phyloP scores from a whole-genome alignment of 2,113 vertebrate species.

The Microtus pennsylvanicus region DNA sequence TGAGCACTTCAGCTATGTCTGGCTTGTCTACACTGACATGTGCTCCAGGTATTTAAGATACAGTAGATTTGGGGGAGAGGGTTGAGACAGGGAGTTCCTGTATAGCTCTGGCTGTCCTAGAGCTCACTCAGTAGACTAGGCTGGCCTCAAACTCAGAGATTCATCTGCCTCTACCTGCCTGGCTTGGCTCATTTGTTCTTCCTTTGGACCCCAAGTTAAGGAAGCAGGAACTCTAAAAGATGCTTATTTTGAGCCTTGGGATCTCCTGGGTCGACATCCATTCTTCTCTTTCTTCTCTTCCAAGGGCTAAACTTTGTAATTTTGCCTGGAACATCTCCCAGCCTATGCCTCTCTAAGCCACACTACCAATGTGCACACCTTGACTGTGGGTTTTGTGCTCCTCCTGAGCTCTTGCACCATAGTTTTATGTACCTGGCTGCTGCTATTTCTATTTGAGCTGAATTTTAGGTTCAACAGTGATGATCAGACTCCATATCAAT shows the following conservation, averaged over 20 bases:
- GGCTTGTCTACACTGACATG: neutral
- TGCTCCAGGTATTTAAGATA: neutral
- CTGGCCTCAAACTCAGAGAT: too few relatives aligned
- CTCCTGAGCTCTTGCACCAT: neutral
- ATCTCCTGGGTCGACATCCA: neutral
- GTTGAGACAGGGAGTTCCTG: too few relatives aligned
- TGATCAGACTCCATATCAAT: neutral
- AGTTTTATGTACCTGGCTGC: neutral
- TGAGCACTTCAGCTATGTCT: neutral
- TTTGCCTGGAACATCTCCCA: neutral
- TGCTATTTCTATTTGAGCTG: neutral
- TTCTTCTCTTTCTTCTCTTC: neutral
- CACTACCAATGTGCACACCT: neutral
- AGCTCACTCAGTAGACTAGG: too few relatives aligned
- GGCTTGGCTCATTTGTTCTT: neutral
- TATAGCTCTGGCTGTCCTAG: too few relatives aligned
- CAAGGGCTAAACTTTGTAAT: neutral
- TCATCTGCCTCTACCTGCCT: neutral
- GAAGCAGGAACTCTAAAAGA: neutral
- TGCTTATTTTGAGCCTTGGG: neutral
- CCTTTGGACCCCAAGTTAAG: neutral
- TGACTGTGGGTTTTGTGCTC: neutral
- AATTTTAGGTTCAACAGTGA: neutral
- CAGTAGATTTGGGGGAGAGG: neutral
- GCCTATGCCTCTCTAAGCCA: neutral